phyloP scores from a whole-genome alignment of 2,113 vertebrate species.

The human region GRCh38 chr11:122618001-122618500 shows the following conservation, averaged over 20 bases:
- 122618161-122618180: background rate
- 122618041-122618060: background rate
- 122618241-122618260: no score
- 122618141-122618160: no score
- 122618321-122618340: background rate
- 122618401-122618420: background rate
- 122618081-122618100: no score
- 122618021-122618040: background rate
- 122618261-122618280: background rate
- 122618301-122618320: background rate
- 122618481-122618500: background rate
- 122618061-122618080: background rate
- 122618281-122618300: background rate
- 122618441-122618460: background rate
- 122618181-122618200: background rate
- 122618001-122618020: background rate
- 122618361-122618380: no score
- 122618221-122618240: background rate
- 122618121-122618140: background rate
- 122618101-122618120: background rate
- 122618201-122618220: background rate
- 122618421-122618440: accelerated
- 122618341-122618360: background rate
- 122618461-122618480: background rate
- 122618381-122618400: background rate